Evolutionary conservation across 1,140 invertebrate genomes (phyloP).

Genomic region (Drosophila athabasca): DNA sequence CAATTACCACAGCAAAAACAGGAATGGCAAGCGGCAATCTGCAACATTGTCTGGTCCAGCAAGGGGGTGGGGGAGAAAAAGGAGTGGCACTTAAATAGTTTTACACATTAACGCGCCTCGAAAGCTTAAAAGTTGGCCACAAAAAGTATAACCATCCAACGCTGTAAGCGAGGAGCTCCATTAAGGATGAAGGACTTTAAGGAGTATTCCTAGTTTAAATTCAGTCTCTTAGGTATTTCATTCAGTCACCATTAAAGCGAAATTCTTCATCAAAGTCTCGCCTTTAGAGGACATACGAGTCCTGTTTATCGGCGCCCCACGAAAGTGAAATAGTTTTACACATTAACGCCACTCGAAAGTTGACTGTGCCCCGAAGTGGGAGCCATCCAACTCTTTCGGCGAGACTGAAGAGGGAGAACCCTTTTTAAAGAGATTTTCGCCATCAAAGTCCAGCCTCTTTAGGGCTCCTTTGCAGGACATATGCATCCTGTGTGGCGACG

Average conservation of each 20-base stretch:
- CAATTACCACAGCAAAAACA: slow-evolving; percentile 64
- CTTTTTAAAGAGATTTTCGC: neutral
- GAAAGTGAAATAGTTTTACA: slow-evolving; percentile 29
- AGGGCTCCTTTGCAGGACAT: slow-evolving; percentile 4
- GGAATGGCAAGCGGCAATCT: slow-evolving; percentile 41
- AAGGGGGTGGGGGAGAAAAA: neutral
- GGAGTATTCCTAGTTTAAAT: neutral
- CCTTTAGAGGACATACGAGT: too few species aligned
- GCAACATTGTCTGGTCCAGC: slow-evolving; percentile 62
- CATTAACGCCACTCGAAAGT: slow-evolving; percentile 43
- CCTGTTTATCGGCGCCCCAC: too few species aligned
- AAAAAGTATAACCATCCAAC: too few species aligned
- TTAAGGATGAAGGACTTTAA: neutral
- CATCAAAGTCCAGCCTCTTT: slow-evolving; percentile 9
- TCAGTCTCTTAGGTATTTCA: slow-evolving; percentile 9
- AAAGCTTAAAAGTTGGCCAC: slow-evolving; percentile 4
- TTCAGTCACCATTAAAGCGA: too few species aligned
- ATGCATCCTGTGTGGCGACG: slow-evolving; percentile 29
- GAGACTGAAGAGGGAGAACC: too few species aligned
- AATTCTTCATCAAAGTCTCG: too few species aligned
- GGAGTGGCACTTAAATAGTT: slow-evolving; percentile 62
- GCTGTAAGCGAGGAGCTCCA: neutral
- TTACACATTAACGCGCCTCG: slow-evolving; percentile 46
- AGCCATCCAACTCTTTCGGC: neutral
- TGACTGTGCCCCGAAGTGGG: slow-evolving; percentile 15